Evolutionary conservation across 2,888 invertebrate species (phyloP), one percentile per base, ranked within the genome.

Genomic region (Hermodice carunculata): DNA sequence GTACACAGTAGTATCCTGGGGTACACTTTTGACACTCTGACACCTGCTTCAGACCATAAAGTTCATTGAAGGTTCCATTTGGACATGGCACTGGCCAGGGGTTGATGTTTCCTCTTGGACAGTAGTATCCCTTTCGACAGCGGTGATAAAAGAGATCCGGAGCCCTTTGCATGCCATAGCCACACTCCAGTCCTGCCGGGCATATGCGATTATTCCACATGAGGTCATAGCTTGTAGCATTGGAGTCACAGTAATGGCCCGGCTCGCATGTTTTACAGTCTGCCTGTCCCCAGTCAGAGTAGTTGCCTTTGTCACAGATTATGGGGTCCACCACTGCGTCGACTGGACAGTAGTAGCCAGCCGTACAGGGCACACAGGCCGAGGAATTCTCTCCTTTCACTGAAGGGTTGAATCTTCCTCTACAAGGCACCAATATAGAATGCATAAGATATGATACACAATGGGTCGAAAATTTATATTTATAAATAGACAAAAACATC

Each of bases 71-170:
- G 19, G 82, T 84, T 28, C 83, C 82, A 58, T 73, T 76, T 0
- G 83, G 83, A 69, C 84, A 84, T 0, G 82, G 77, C 4, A 83
- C 78, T 0, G 83, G 84, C 29, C 70, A 78, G 0, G 81, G 78
- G 57, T 79, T 80, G 19, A 83, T 76, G 69, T 83, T 78, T n/a
- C 84, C 84, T 29, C 71, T 62, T 2, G 81, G 83, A 67, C 84
- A 84, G 66, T 84, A 84, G 61, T 81, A 67, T 26, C 83, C 84
- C n/a, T 59, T 64, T 4, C 81, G 74, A 69, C 83, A 84, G 17
- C 73, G 69, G 51, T 82, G 75, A 2, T 29, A 54, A 22, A 73
- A 70, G 4, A 80, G 67, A 58, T 84, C 78, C 11, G 84, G 84
- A 46, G 75, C 74, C 28, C 74, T 49, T 11, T 56, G 53, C 81